phyloP scores from a whole-genome alignment of 2,113 vertebrate genomes.

The Spermophilus dauricus region DNA sequence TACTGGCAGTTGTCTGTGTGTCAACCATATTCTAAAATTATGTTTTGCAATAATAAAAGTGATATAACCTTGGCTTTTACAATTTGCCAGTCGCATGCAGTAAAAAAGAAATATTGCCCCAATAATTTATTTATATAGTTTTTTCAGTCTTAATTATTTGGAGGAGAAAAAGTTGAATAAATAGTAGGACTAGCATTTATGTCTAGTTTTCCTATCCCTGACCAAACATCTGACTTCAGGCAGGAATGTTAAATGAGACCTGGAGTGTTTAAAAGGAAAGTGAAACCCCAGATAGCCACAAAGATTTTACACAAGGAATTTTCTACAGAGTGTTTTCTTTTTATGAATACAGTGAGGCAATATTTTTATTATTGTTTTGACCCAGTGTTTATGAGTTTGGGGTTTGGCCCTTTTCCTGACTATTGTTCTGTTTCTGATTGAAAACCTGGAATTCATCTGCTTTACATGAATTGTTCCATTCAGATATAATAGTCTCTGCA shows the following conservation, averaged over 20 bases:
- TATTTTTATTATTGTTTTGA: constrained; percentile 82
- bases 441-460: constrained; percentile 79
- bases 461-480: constrained; percentile 59
- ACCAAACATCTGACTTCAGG: constrained; percentile 18
- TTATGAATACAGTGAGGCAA: constrained; percentile 52
- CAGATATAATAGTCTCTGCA: constrained; percentile 31
- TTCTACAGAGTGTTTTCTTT: constrained; percentile 26
- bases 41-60: constrained; percentile 17
- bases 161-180: constrained; percentile 42
- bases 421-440: constrained; percentile 80
- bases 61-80: constrained; percentile 40
- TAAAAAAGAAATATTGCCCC: constrained; percentile 41
- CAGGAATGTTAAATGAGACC: constrained; percentile 56
- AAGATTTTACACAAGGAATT: constrained; percentile 68
- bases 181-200: neutral
- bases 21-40: neutral
- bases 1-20: neutral
- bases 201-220: neutral
- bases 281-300: constrained; percentile 25
- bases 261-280: constrained; percentile 67
- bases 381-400: constrained; percentile 69
- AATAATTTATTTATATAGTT: constrained; percentile 56
- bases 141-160: constrained; percentile 62
- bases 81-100: neutral
- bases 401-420: constrained; percentile 66